Conservation (phyloP, 2,888 invertebrate genomes). For the Eristalis intricaria region DNA sequence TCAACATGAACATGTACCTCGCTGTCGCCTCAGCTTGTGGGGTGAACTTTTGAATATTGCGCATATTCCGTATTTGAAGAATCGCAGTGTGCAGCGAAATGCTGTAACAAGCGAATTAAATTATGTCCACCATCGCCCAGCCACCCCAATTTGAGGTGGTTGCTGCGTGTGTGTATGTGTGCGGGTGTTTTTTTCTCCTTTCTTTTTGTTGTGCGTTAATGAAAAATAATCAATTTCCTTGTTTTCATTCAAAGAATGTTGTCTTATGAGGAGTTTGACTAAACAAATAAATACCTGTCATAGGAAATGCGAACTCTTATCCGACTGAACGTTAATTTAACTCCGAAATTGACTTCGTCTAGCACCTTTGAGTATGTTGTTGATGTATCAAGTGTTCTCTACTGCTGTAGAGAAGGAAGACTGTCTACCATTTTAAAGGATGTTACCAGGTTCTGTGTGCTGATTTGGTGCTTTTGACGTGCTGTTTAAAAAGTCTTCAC, state of each 20-base stretch:
- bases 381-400: slow-evolving; percentile 1
- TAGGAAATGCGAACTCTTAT: slow-evolving; percentile 8
- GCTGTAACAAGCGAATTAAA: slow-evolving; percentile 25
- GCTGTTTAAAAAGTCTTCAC: background rate
- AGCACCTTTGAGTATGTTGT: slow-evolving; percentile 10
- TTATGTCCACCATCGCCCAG: slow-evolving; percentile 28
- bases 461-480: background rate
- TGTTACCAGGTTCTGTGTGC: background rate
- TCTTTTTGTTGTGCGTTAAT: background rate
- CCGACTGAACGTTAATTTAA: background rate
- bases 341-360: slow-evolving; percentile 8
- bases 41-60: slow-evolving; percentile 41
- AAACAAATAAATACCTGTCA: slow-evolving; percentile 38
- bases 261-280: background rate
- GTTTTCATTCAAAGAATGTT: background rate
- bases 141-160: background rate
- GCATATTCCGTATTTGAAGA: slow-evolving; percentile 50
- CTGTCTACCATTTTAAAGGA: slow-evolving; percentile 17
- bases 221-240: background rate
- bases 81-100: slow-evolving; percentile 34
- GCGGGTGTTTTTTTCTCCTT: background rate
- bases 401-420: background rate
- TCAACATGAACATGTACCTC: slow-evolving; percentile 12
- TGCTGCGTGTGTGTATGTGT: no score
- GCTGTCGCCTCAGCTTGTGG: background rate